Conservation (phyloP, 2,113 vertebrate species). For the Petaurus breviceps region DNA sequence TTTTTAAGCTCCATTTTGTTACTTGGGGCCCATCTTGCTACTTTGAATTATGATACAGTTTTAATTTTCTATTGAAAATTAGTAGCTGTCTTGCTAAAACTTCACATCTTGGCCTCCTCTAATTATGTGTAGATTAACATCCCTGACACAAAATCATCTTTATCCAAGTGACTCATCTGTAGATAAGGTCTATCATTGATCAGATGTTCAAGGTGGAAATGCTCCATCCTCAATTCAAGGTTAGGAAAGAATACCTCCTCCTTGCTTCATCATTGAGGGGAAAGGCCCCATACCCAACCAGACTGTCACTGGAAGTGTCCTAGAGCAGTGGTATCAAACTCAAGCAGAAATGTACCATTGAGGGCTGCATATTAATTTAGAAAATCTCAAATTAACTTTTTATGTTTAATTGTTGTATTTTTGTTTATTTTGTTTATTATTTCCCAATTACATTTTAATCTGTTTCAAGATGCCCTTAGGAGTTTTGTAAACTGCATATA, state of each 20-base stretch:
- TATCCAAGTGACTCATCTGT: not conserved
- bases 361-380: not conserved
- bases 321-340: not conserved
- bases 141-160: not conserved
- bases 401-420: not conserved
- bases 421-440: not conserved
- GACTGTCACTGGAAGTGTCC: not conserved
- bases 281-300: not conserved
- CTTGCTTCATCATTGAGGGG: not conserved
- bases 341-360: not conserved
- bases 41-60: not conserved
- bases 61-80: not conserved
- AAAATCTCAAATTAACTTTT: not conserved
- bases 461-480: no score
- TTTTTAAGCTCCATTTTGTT: not conserved
- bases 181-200: not conserved
- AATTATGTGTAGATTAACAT: not conserved
- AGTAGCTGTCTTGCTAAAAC: not conserved
- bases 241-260: not conserved
- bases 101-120: not conserved
- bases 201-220: not conserved
- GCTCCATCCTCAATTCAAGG: not conserved
- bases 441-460: not conserved
- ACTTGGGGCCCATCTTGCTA: not conserved
- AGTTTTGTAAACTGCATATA: no score